Percentiles rank a stretch among this genome's conserved stretches.
phyloP scores from a whole-genome alignment of 2,888 invertebrate species.

The Heliconius ethilla region DNA sequence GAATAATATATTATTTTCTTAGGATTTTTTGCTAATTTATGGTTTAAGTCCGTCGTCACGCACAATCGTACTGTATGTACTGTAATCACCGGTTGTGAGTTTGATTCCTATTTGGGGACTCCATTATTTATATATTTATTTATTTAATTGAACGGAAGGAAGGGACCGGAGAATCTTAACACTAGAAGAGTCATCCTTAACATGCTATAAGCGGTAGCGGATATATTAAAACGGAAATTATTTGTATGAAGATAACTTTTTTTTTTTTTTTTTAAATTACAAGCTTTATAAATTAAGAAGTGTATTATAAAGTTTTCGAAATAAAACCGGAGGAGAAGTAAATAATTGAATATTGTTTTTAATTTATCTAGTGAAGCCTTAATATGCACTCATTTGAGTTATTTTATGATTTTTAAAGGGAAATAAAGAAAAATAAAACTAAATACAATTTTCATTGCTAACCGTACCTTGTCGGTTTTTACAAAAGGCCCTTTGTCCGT shows the following conservation, averaged over 20 bases:
- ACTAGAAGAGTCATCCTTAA: neutral
- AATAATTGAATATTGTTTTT: too few relatives aligned
- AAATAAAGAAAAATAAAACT: neutral
- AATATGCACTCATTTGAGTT: too few relatives aligned
- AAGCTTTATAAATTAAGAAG: neutral
- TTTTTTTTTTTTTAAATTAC: too few relatives aligned
- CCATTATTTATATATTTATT: neutral
- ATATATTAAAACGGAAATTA: too few relatives aligned
- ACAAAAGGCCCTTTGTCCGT: constrained; percentile 26
- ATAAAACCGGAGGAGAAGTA: too few relatives aligned
- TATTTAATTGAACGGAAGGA: neutral
- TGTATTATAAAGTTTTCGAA: neutral
- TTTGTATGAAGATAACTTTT: too few relatives aligned
- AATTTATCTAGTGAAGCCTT: too few relatives aligned
- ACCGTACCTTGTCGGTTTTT: constrained; percentile 23
- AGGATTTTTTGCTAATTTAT: neutral
- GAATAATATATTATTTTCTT: neutral
- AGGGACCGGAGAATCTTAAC: neutral
- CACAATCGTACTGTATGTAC: neutral
- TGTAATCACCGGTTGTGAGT: neutral
- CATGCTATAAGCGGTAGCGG: too few relatives aligned
- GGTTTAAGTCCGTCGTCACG: too few relatives aligned
- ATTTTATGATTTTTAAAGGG: too few relatives aligned
- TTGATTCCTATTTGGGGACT: neutral
- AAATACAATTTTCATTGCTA: neutral